These are phyloP conservation scores for Brachymystax lenok DNA, from an alignment of 2,797 vertebrate species.

Conservation along the genomic window DNA sequence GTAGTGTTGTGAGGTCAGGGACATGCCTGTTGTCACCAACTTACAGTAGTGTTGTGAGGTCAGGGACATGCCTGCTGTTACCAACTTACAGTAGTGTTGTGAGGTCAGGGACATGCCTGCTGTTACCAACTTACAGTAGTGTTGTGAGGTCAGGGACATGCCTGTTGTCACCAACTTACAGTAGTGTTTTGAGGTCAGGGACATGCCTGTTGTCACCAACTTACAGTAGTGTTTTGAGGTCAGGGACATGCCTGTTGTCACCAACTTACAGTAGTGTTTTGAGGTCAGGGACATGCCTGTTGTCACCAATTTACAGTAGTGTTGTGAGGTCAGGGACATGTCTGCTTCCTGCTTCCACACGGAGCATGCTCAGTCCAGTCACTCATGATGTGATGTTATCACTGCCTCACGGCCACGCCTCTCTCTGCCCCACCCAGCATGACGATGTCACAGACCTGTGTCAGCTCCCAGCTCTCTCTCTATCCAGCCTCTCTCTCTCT, in stretches of 20 bases:
- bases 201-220: conserved; percentile 41
- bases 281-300: conserved; percentile 57
- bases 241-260: conserved; percentile 61
- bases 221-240: conserved; percentile 49
- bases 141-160: conserved; percentile 60
- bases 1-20: conserved; percentile 56
- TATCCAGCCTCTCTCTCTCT: conserved; percentile 47
- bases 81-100: conserved; percentile 38
- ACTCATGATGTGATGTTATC: conserved; percentile 63
- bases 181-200: conserved; percentile 56
- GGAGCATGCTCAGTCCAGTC: conserved; percentile 67
- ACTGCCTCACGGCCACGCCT: conserved; percentile 39
- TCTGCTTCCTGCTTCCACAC: conserved; percentile 63
- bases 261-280: conserved; percentile 38
- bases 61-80: conserved; percentile 60
- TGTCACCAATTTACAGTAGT: conserved; percentile 31
- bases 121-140: conserved; percentile 30
- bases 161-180: conserved; percentile 39
- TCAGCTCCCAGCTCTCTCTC: conserved; percentile 46
- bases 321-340: conserved; percentile 59
- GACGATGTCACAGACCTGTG: conserved; percentile 58
- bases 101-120: conserved; percentile 56
- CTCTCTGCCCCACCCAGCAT: conserved; percentile 60
- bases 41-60: conserved; percentile 50
- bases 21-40: conserved; percentile 40